Evolutionary conservation across 2,113 vertebrate genomes (phyloP).

Genomic region (Gymnogyps californianus): DNA sequence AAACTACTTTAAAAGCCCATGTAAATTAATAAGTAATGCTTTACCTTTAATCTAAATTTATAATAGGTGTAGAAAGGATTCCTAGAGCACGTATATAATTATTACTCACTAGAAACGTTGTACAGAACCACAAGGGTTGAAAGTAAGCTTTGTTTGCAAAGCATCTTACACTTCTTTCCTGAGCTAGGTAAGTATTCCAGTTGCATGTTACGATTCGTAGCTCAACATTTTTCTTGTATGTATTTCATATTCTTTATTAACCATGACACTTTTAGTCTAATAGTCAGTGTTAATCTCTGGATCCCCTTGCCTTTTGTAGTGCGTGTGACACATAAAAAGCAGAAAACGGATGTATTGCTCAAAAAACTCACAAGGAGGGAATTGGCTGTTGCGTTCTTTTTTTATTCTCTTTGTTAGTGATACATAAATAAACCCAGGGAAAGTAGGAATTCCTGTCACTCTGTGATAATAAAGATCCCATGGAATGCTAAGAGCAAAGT

Average conservation of each 20-base stretch:
- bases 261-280: background rate
- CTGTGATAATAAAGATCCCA: background rate
- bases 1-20: conserved; percentile 21
- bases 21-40: conserved; percentile 4
- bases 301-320: background rate
- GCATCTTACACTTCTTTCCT: background rate
- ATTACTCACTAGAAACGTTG: background rate
- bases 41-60: conserved; percentile 18
- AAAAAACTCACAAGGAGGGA: background rate
- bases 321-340: background rate
- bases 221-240: background rate
- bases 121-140: background rate
- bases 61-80: conserved; percentile 11
- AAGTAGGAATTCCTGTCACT: background rate
- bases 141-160: background rate
- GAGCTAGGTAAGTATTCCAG: background rate
- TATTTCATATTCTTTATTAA: background rate
- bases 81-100: background rate
- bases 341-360: background rate
- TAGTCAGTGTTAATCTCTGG: background rate
- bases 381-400: background rate
- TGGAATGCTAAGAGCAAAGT: background rate
- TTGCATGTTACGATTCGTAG: background rate
- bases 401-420: background rate
- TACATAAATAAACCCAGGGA: background rate